phyloP scores from a whole-genome alignment of 2,113 vertebrate species.

The Phylloscopus trochilus region DNA sequence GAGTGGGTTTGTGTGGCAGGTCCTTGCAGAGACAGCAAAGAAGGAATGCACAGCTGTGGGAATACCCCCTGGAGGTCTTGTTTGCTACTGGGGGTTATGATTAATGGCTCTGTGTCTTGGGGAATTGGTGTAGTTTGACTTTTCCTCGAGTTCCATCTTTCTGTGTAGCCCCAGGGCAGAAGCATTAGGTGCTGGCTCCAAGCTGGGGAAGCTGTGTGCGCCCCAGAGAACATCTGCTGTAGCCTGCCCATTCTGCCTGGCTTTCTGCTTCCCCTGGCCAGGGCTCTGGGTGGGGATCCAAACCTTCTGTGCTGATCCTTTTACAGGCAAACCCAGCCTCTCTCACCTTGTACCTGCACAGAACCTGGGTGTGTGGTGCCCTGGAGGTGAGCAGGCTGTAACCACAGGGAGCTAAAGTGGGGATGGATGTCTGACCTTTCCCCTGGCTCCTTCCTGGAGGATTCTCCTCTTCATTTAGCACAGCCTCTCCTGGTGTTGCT shows the following conservation, averaged over 20 bases:
- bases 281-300: neutral
- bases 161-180: neutral
- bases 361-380: no score
- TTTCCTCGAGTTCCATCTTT: neutral
- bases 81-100: neutral
- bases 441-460: neutral
- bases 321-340: neutral
- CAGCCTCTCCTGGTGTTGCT: neutral
- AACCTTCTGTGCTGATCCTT: neutral
- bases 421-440: neutral
- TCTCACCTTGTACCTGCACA: fast-evolving
- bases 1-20: neutral
- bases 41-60: neutral
- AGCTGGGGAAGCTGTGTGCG: neutral
- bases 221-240: neutral
- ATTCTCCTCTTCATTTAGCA: neutral
- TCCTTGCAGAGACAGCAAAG: neutral
- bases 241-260: neutral
- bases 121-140: neutral
- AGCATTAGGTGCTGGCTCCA: neutral
- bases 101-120: neutral
- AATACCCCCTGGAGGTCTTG: neutral
- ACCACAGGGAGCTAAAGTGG: neutral
- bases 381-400: neutral
- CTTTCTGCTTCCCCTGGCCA: neutral